A percentile compares a stretch with the other conserved stretches of the same genome.
phyloP scores from a whole-genome alignment of 2,113 vertebrate genomes.

The Zosterops pallidus region DNA sequence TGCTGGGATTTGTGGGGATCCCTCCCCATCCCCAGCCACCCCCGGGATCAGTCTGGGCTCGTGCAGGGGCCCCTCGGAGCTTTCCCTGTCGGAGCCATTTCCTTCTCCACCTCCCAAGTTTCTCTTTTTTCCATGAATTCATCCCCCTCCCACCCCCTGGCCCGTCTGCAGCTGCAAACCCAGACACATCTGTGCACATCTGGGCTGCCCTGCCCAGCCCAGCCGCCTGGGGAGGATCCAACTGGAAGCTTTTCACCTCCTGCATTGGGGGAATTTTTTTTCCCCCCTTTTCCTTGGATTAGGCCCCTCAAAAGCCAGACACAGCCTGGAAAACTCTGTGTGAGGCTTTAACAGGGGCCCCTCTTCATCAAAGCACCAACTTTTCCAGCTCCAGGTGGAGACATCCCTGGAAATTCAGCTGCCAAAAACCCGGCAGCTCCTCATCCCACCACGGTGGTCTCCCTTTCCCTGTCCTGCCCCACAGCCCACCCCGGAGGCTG shows the following conservation, averaged over 20 bases:
- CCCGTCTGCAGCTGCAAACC: neutral
- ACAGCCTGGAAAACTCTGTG: neutral
- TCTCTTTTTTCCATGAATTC: neutral
- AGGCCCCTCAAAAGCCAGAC: neutral
- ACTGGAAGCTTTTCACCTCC: neutral
- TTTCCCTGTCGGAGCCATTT: neutral
- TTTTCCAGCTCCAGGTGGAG: neutral
- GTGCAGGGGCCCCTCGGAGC: rapidly evolving
- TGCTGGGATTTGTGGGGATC: rapidly evolving
- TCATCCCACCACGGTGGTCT: neutral
- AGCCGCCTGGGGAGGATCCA: neutral
- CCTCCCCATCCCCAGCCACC: rapidly evolving
- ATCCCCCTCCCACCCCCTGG: neutral
- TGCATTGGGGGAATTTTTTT: neutral
- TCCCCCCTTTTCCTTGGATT: neutral
- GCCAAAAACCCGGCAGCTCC: neutral
- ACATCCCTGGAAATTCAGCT: rapidly evolving
- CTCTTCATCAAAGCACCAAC: neutral
- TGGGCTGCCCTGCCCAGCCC: rapidly evolving
- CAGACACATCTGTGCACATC: slow-evolving; percentile 22
- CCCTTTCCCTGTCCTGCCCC: rapidly evolving
- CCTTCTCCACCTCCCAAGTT: neutral
- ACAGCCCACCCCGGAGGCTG: rapidly evolving
- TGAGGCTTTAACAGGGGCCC: neutral
- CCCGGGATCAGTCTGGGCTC: neutral